A percentile compares a stretch with the other conserved stretches of the same genome.
Evolutionary conservation across 2,888 invertebrate genomes (phyloP).

Genomic region (Troglohyphantes excavatus): DNA sequence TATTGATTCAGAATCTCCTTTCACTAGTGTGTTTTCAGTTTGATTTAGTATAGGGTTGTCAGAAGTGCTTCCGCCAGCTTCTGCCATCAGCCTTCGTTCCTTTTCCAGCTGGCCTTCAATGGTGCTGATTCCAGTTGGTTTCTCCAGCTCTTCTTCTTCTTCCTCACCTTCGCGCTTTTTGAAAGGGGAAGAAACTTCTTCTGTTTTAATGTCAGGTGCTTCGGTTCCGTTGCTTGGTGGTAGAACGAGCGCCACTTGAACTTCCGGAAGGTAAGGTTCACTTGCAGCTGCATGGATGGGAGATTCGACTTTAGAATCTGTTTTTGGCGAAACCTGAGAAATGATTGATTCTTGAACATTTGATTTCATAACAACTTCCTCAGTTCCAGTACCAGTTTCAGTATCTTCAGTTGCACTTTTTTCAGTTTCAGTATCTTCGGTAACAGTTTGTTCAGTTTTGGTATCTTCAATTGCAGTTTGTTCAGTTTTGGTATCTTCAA

Average conservation of each 20-base stretch:
- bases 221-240: neutral
- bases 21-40: conserved; percentile 11
- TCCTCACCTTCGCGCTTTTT: conserved; percentile 62
- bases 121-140: conserved; percentile 75
- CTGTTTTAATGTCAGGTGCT: neutral
- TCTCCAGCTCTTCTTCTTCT: conserved; percentile 76
- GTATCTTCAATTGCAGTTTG: too few species aligned
- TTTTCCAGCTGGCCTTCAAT: conserved; percentile 77
- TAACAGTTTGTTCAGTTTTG: too few species aligned
- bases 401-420: too few species aligned
- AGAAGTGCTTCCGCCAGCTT: conserved; percentile 21
- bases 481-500: too few species aligned
- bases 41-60: conserved; percentile 34
- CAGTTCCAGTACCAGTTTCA: neutral
- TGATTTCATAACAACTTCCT: neutral
- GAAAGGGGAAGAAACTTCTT: conserved; percentile 8
- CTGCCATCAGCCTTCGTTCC: conserved; percentile 69
- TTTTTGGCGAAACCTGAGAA: neutral
- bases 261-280: conserved; percentile 13
- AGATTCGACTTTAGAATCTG: conserved; percentile 7
- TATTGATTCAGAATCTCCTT: conserved; percentile 42
- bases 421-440: too few species aligned
- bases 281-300: neutral
- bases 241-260: neutral
- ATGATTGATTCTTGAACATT: neutral